Evolutionary conservation across 2,113 vertebrate species (phyloP).

Genomic region (Orthonyx spaldingii): DNA sequence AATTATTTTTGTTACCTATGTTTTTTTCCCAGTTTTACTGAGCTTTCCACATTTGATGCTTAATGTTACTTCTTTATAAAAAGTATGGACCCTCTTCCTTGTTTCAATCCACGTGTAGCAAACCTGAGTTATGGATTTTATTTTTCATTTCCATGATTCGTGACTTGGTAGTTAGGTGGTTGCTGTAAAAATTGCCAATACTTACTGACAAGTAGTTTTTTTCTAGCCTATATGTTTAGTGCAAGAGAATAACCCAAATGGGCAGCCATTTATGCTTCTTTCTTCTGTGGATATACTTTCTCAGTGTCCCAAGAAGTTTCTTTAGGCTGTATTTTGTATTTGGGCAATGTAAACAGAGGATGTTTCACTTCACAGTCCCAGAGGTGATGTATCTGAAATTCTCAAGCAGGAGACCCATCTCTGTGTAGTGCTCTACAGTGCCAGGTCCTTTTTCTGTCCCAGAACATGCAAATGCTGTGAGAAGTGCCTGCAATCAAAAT

Average conservation of each 20-base stretch:
- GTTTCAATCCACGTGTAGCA: not conserved
- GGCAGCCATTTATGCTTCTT: not conserved
- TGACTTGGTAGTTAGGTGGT: not conserved
- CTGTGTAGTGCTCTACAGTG: not conserved
- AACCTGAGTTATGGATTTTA: not conserved
- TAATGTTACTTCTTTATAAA: not conserved
- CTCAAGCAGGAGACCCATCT: not conserved
- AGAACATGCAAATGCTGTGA: not conserved
- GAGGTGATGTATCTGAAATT: not conserved
- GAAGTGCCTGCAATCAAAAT: not conserved
- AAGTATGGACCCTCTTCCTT: not conserved
- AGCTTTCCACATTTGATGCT: not conserved
- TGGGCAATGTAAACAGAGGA: not conserved
- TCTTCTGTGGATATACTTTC: not conserved
- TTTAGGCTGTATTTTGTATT: not conserved
- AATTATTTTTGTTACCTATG: not conserved
- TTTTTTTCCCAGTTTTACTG: not conserved
- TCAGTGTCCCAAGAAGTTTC: not conserved
- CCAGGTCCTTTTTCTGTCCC: not conserved
- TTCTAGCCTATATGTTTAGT: not conserved
- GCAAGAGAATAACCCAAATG: not conserved
- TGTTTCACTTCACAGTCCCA: not conserved
- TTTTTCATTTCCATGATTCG: not conserved
- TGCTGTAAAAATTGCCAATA: not conserved
- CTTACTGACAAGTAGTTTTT: not conserved